These are phyloP conservation scores for Parnassius apollo DNA, from an alignment of 2,888 invertebrate genomes.

Conservation along the genomic window DNA sequence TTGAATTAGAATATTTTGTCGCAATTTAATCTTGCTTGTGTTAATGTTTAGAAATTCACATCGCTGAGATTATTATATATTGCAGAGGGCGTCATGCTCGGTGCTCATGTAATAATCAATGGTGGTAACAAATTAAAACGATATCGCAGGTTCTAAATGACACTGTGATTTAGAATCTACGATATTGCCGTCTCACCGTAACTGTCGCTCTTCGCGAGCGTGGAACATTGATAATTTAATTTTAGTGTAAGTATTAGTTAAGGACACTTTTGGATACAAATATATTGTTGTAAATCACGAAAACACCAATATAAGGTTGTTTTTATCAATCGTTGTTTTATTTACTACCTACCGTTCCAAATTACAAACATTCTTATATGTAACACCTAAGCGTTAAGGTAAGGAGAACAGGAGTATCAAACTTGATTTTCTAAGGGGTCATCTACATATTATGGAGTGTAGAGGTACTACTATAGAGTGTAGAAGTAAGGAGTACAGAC, in stretches of 20 bases:
- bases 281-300: constrained; percentile 66
- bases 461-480: too few relatives aligned
- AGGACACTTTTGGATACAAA: constrained; percentile 65
- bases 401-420: too few relatives aligned
- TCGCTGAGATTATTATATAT: not conserved
- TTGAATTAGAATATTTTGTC: not conserved
- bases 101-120: too few relatives aligned
- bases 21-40: not conserved
- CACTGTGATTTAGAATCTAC: too few relatives aligned
- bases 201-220: not conserved
- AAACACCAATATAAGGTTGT: constrained; percentile 62
- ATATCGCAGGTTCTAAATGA: too few relatives aligned
- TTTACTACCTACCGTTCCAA: constrained; percentile 24
- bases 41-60: not conserved
- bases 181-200: too few relatives aligned
- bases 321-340: constrained; percentile 44
- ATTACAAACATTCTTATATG: too few relatives aligned
- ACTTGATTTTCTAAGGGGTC: too few relatives aligned
- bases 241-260: constrained; percentile 50
- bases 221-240: constrained; percentile 56
- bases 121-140: too few relatives aligned
- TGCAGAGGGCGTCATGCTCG: not conserved
- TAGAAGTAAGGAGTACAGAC: too few relatives aligned
- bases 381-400: too few relatives aligned
- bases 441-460: too few relatives aligned